Evolutionary conservation across 2,113 vertebrate species (phyloP).

Genomic region (Gorsachius goisagi): DNA sequence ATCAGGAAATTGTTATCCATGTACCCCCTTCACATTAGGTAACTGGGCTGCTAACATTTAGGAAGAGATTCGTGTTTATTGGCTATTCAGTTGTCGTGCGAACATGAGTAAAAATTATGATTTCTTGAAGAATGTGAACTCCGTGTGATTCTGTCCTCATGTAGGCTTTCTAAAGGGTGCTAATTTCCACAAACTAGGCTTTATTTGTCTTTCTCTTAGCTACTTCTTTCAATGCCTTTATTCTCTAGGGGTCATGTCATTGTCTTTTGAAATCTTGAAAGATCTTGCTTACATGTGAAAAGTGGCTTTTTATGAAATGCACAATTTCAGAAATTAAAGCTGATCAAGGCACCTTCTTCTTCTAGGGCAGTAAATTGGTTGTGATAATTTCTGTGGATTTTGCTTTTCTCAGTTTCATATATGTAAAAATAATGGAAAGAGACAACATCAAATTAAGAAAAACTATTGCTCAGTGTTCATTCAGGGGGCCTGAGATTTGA

Average conservation of each 20-base stretch:
- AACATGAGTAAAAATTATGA: slow-evolving; percentile 9
- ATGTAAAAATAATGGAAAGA: background rate
- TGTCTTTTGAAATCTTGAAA: slow-evolving; percentile 68
- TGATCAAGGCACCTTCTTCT: slow-evolving; percentile 25
- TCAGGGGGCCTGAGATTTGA: background rate
- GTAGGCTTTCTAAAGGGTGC: slow-evolving; percentile 18
- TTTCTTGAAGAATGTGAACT: background rate
- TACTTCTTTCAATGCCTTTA: slow-evolving; percentile 59
- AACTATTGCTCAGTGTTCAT: background rate
- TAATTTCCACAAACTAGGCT: slow-evolving; percentile 17
- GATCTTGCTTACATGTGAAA: slow-evolving; percentile 58
- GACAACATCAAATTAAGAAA: background rate
- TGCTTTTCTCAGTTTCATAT: background rate
- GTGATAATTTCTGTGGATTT: background rate
- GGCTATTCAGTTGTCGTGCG: background rate
- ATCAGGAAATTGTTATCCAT: slow-evolving; percentile 49
- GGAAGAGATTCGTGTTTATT: background rate
- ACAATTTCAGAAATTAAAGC: slow-evolving; percentile 30
- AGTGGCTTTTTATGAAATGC: slow-evolving; percentile 15
- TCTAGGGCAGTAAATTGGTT: background rate
- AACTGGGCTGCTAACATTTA: background rate
- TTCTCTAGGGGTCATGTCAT: slow-evolving; percentile 53
- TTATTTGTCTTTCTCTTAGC: slow-evolving; percentile 53
- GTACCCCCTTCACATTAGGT: background rate
- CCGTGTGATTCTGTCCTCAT: background rate